Percentiles rank a stretch among this genome's conserved stretches.
These are phyloP conservation scores for Agrochola litura DNA, from an alignment of 2,888 invertebrate species.

Conservation along the genomic window DNA sequence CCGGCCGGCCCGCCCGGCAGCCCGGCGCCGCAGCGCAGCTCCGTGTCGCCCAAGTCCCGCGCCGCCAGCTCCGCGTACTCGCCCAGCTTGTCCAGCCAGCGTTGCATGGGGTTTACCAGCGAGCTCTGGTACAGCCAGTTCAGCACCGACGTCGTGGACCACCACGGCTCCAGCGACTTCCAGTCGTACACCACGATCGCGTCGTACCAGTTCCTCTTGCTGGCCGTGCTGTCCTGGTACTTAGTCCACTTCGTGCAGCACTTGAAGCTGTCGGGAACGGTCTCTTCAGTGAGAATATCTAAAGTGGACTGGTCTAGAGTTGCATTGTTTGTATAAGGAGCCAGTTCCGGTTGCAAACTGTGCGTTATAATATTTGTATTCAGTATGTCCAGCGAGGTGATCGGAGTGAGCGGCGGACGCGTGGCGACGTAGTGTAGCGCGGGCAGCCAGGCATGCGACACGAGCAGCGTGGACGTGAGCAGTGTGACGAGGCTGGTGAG, in stretches of 20 bases:
- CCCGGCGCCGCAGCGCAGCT: conserved; percentile 53
- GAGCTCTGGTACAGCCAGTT: conserved; percentile 84
- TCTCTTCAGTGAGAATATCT: conserved; percentile 58
- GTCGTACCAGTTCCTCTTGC: conserved; percentile 71
- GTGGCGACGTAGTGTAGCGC: conserved; percentile 59
- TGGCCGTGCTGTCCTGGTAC: conserved; percentile 65
- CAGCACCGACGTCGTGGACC: conserved; percentile 77
- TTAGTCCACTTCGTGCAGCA: conserved; percentile 81
- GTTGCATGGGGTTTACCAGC: conserved; percentile 80
- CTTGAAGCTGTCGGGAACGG: conserved; percentile 60
- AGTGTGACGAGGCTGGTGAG: conserved; percentile 68
- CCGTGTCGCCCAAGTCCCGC: conserved; percentile 23
- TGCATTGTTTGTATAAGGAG: conserved; percentile 64
- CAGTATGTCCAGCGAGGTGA: conserved; percentile 57
- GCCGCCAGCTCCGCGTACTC: conserved; percentile 73
- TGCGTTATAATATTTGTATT: conserved; percentile 64
- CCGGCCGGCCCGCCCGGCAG: conserved; percentile 43
- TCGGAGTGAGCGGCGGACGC: conserved; percentile 43
- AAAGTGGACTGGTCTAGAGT: conserved; percentile 62
- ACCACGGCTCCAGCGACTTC: conserved; percentile 77
- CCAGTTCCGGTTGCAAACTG: conserved; percentile 56
- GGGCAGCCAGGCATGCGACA: conserved; percentile 67
- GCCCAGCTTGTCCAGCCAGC: conserved; percentile 82
- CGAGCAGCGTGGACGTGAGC: conserved; percentile 73
- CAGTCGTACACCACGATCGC: conserved; percentile 71